Conservation (phyloP, 2,113 vertebrate genomes). For the Thinocorus orbignyianus region DNA sequence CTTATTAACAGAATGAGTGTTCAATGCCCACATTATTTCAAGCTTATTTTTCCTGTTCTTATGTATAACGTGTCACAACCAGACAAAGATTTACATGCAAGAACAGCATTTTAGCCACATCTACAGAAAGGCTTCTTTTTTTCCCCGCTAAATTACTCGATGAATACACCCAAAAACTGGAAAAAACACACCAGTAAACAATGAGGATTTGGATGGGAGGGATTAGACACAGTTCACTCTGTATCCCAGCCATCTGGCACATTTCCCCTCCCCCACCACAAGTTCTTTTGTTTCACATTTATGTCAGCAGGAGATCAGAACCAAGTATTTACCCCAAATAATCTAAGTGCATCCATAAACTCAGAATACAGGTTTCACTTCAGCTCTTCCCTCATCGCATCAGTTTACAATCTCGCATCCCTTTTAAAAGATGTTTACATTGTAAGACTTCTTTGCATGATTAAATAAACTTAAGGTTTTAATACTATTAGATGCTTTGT, state of each 20-base stretch:
- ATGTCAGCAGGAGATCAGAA: slow-evolving; percentile 39
- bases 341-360: background rate
- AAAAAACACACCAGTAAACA: background rate
- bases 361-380: background rate
- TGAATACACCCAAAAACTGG: background rate
- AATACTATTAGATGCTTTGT: background rate
- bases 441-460: background rate
- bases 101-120: background rate
- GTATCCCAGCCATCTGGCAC: slow-evolving; percentile 46
- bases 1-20: background rate
- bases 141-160: background rate
- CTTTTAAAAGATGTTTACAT: background rate
- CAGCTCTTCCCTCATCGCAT: background rate
- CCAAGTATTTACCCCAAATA: slow-evolving; percentile 27
- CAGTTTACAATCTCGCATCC: background rate
- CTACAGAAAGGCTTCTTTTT: background rate
- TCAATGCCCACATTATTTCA: background rate
- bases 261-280: background rate
- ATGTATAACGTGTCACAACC: background rate
- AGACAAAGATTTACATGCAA: background rate
- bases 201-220: background rate
- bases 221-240: slow-evolving; percentile 38
- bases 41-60: background rate
- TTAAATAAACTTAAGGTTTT: background rate
- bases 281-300: slow-evolving; percentile 46